Evolutionary conservation across 2,113 vertebrate species (phyloP).

Genomic region (Carollia perspicillata): DNA sequence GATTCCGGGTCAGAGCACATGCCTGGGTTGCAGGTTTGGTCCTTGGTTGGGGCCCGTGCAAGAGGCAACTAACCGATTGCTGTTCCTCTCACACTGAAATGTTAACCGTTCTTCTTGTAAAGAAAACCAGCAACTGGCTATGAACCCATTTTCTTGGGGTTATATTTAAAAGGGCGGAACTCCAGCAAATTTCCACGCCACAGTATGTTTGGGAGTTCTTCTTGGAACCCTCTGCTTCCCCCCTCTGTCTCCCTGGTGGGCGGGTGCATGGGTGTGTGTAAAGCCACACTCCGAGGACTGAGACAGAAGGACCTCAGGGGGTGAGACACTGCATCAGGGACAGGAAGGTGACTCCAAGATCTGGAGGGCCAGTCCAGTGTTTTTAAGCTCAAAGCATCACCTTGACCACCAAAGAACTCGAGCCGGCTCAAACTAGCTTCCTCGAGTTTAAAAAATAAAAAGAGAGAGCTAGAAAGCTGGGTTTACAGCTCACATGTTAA

Average conservation of each 20-base stretch:
- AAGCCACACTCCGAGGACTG: not conserved
- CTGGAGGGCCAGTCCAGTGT: not conserved
- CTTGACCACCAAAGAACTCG: not conserved
- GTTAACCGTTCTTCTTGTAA: conserved; percentile 25
- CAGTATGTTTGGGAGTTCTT: not conserved
- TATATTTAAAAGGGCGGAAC: conserved; percentile 19
- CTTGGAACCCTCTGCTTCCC: not conserved
- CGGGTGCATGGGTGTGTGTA: not conserved
- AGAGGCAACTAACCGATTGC: no score
- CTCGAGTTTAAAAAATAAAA: not conserved
- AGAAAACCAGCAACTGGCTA: conserved; percentile 21
- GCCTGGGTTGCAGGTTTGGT: no score
- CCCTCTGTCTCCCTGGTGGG: not conserved
- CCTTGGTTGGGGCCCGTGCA: no score
- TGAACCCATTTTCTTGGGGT: conserved; percentile 23
- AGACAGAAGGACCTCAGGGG: conserved; percentile 2
- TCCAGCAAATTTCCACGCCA: not conserved
- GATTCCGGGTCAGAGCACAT: no score
- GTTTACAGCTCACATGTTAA: conserved; percentile 50
- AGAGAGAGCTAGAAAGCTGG: not conserved
- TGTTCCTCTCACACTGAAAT: no score
- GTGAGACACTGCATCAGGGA: not conserved
- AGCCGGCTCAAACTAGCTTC: conserved; percentile 20
- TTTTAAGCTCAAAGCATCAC: conserved; percentile 28
- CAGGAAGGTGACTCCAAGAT: conserved; percentile 30